These are phyloP conservation scores for Mizuhopecten yessoensis DNA, from an alignment of 1,140 invertebrate species.

Conservation along the genomic window DNA sequence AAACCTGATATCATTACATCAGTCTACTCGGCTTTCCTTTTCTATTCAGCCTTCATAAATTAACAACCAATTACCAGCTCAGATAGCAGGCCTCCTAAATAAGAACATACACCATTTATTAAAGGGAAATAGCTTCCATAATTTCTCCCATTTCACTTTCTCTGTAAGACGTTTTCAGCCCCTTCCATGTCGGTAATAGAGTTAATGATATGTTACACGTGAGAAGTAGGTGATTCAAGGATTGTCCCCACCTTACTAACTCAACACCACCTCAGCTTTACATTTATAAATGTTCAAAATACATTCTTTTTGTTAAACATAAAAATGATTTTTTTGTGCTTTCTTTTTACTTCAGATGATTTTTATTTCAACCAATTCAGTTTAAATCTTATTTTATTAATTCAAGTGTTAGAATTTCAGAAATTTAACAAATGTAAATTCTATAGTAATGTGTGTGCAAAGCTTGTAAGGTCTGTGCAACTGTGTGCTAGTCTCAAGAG, in stretches of 20 bases:
- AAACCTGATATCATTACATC: background rate
- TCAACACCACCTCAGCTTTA: background rate
- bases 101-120: background rate
- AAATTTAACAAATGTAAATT: background rate
- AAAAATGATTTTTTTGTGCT: background rate
- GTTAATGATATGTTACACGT: constrained; percentile 2
- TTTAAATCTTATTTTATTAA: background rate
- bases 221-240: background rate
- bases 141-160: constrained; percentile 26
- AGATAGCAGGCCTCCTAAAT: background rate
- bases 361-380: background rate
- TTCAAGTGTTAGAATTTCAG: background rate
- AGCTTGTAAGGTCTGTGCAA: constrained; percentile 2
- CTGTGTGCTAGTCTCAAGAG: constrained; percentile 11
- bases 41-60: constrained; percentile 13
- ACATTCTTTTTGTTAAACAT: background rate
- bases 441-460: background rate
- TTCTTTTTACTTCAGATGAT: background rate
- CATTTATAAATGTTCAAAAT: background rate
- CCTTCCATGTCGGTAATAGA: background rate
- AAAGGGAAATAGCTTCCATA: background rate
- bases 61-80: constrained; percentile 18
- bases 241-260: background rate
- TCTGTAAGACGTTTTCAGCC: background rate
- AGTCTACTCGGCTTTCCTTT: constrained; percentile 14